Conservation (phyloP, 2,113 vertebrate genomes). For the Haemorhous mexicanus region DNA sequence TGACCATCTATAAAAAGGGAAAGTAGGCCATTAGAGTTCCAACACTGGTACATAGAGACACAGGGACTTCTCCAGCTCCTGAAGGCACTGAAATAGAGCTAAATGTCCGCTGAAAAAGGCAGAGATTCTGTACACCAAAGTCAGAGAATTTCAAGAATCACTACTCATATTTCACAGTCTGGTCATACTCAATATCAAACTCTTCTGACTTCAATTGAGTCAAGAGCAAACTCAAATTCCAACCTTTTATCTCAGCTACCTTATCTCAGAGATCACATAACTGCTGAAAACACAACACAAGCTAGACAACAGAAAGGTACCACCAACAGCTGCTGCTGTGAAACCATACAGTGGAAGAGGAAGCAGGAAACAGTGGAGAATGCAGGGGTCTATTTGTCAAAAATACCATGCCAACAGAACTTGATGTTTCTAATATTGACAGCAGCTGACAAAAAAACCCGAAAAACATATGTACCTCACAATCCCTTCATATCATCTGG, state of each 20-base stretch:
- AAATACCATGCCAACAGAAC: neutral
- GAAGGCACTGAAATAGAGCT: neutral
- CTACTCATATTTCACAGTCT: neutral
- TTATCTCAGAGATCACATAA: neutral
- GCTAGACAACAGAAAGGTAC: neutral
- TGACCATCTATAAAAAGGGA: neutral
- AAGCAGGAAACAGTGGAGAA: neutral
- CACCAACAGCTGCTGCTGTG: neutral
- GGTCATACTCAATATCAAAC: neutral
- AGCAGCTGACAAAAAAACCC: neutral
- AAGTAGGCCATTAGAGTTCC: neutral
- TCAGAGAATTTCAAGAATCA: neutral
- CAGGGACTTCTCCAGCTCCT: neutral
- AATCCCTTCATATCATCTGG: neutral
- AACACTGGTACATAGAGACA: rapidly evolving
- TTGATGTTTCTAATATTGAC: neutral
- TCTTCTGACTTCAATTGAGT: neutral
- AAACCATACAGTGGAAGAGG: neutral
- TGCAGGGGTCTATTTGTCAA: neutral
- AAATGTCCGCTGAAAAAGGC: neutral
- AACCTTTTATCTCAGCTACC: neutral
- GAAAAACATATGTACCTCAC: neutral
- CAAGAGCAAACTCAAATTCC: neutral
- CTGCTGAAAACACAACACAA: neutral
- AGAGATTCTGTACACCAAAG: neutral